Conservation (phyloP, 2,888 invertebrate genomes). For the Ametastegia equiseti region DNA sequence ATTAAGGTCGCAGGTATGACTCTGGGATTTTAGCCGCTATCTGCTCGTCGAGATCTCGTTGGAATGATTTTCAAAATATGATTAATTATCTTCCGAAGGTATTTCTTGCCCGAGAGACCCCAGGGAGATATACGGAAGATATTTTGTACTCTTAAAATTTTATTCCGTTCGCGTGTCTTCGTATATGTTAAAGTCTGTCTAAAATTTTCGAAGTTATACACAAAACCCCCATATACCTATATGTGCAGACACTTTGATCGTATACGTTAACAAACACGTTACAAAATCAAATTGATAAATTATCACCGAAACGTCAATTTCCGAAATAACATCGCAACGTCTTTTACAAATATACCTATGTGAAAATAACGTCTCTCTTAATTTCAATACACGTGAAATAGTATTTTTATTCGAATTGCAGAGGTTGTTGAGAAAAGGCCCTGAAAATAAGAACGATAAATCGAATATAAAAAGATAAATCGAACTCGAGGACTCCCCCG, state of each 20-base stretch:
- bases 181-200: not conserved
- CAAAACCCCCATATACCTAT: not conserved
- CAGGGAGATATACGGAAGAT: slow-evolving; percentile 42
- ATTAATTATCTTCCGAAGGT: slow-evolving; percentile 49
- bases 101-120: slow-evolving; percentile 48
- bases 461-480: not conserved
- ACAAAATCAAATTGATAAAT: not conserved
- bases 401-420: not conserved
- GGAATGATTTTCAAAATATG: slow-evolving; percentile 63
- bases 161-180: slow-evolving; percentile 26
- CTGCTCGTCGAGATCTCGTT: slow-evolving; percentile 72
- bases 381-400: not conserved
- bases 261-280: not conserved
- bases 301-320: not conserved
- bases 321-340: not conserved
- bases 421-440: not conserved
- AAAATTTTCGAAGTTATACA: too few species aligned
- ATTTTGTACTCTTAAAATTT: slow-evolving; percentile 27
- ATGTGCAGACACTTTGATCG: not conserved
- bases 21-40: slow-evolving; percentile 56
- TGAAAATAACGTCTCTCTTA: not conserved
- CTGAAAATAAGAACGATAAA: not conserved
- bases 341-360: not conserved
- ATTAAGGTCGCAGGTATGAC: slow-evolving; percentile 54
- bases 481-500: not conserved